phyloP scores from a whole-genome alignment of 2,888 invertebrate genomes.

The Caenorhabditis panamensis region DNA sequence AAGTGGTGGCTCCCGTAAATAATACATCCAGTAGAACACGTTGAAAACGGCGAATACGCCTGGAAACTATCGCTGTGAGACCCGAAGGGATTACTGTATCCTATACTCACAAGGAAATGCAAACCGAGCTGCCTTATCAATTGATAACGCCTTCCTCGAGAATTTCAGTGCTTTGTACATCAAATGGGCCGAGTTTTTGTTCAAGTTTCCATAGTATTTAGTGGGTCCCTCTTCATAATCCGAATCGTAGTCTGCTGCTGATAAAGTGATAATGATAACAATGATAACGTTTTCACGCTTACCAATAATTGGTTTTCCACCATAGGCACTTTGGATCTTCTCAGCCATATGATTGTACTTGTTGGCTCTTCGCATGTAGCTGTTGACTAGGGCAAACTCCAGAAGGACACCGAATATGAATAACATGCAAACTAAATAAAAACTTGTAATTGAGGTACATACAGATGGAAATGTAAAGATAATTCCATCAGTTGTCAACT shows the following conservation, averaged over 20 bases:
- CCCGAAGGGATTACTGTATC: background rate
- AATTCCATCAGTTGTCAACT: no score
- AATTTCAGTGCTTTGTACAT: slow-evolving; percentile 73
- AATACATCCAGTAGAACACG: slow-evolving; percentile 76
- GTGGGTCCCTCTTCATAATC: slow-evolving; percentile 66
- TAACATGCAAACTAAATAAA: slow-evolving; percentile 75
- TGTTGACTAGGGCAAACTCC: slow-evolving; percentile 77
- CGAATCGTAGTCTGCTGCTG: slow-evolving; percentile 65
- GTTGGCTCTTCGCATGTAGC: slow-evolving; percentile 76
- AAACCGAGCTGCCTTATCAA: slow-evolving; percentile 73
- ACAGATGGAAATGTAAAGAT: no score
- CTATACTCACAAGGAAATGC: slow-evolving; percentile 72
- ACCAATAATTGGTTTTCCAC: slow-evolving; percentile 58
- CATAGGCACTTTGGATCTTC: slow-evolving; percentile 65
- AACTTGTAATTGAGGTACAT: no score
- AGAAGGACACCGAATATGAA: slow-evolving; percentile 78
- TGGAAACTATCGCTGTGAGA: no score
- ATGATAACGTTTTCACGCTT: background rate
- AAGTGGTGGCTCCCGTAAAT: slow-evolving; percentile 65
- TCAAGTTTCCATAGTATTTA: slow-evolving; percentile 63
- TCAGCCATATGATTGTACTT: slow-evolving; percentile 78
- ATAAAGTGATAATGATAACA: slow-evolving; percentile 7
- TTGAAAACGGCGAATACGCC: slow-evolving; percentile 75
- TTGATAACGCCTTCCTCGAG: slow-evolving; percentile 71
- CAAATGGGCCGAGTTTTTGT: slow-evolving; percentile 68